A percentile compares a stretch with the other conserved stretches of the same genome.
Evolutionary conservation across 2,797 vertebrate genomes (phyloP).

Genomic region (Siniperca undulata): DNA sequence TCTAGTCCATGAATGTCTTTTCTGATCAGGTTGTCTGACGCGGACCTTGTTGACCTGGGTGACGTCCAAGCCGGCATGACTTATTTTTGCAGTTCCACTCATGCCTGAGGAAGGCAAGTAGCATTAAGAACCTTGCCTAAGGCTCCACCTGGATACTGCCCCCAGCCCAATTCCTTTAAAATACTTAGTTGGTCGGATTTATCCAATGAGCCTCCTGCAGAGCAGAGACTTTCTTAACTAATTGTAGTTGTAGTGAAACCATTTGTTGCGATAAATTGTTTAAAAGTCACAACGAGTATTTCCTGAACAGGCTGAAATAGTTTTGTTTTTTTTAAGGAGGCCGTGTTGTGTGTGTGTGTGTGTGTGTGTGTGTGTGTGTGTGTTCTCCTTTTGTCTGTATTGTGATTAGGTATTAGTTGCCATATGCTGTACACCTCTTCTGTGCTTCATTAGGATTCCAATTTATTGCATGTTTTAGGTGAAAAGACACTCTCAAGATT

Average conservation of each 20-base stretch:
- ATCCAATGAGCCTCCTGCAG: background rate
- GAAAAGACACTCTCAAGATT: conserved; percentile 66
- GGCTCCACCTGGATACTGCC: too few species aligned
- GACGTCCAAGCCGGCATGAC: too few species aligned
- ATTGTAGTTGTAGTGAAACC: background rate
- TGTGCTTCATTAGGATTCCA: conserved; percentile 59
- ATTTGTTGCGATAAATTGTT: conserved; percentile 15
- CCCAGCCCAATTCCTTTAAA: too few species aligned
- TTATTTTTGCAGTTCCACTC: too few species aligned
- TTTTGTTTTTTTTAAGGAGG: background rate
- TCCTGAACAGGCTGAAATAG: background rate
- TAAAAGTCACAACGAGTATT: background rate
- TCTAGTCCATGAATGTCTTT: too few species aligned
- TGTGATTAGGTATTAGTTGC: conserved; percentile 52
- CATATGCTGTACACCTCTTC: conserved; percentile 43
- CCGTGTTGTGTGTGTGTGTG: background rate
- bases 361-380: background rate
- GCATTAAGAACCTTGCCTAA: too few species aligned
- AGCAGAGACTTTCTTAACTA: background rate
- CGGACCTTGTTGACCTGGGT: too few species aligned
- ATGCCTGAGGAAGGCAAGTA: too few species aligned
- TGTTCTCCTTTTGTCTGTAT: conserved; percentile 12
- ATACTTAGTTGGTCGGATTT: background rate
- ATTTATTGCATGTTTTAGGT: conserved; percentile 63
- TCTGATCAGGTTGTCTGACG: too few species aligned